These are phyloP conservation scores for Bambusicola thoracicus DNA, from an alignment of 2,113 vertebrate genomes.

Conservation along the genomic window DNA sequence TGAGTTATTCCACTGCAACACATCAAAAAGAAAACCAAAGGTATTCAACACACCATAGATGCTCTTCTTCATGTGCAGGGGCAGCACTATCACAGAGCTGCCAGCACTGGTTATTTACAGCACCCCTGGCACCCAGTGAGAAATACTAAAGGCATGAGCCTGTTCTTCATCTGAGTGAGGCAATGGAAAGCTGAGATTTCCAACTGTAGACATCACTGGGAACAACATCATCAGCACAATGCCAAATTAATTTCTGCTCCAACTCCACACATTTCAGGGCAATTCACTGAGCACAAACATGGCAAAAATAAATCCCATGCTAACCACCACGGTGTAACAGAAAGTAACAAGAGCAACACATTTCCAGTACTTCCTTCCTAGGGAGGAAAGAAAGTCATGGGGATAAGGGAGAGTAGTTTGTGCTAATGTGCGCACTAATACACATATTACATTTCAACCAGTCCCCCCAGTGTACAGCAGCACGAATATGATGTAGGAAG, in stretches of 20 bases:
- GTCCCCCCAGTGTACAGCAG: neutral
- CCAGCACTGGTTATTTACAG: neutral
- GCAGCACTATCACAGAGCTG: neutral
- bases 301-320: neutral
- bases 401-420: neutral
- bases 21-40: neutral
- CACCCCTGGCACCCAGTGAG: neutral
- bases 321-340: neutral
- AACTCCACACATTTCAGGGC: neutral
- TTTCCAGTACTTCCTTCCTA: neutral
- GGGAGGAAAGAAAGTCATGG: neutral
- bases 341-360: neutral
- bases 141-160: neutral
- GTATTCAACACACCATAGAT: neutral
- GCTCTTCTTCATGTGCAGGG: fast-evolving
- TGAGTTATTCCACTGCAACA: neutral
- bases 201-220: neutral
- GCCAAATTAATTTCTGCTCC: slow-evolving; percentile 1
- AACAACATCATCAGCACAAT: neutral
- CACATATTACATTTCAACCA: neutral
- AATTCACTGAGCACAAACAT: neutral
- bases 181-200: neutral
- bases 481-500: fast-evolving
- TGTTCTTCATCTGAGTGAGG: neutral
- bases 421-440: neutral